These are phyloP conservation scores for Ascidia mentula DNA, from an alignment of 23 tunicate genomes.

Conservation along the genomic window DNA sequence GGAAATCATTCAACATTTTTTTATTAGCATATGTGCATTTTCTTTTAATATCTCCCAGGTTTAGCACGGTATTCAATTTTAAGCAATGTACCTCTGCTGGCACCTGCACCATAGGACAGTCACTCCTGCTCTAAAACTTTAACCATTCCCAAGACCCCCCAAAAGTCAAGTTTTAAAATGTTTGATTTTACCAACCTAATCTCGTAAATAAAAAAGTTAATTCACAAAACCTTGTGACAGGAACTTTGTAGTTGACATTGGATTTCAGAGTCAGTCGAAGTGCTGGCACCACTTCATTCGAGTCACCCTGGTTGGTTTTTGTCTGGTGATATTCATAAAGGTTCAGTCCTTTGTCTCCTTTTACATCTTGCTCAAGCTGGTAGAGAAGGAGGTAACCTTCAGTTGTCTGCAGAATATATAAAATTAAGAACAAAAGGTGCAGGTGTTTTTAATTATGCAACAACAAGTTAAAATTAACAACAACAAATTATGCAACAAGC, in stretches of 20 bases:
- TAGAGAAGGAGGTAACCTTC: constrained; percentile 73
- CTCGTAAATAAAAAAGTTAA: neutral
- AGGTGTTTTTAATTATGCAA: neutral
- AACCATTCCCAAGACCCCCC: too few relatives aligned
- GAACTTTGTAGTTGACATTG: constrained; percentile 52
- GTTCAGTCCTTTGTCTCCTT: constrained; percentile 74
- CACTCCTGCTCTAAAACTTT: too few relatives aligned
- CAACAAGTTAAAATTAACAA: neutral
- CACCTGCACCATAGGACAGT: too few relatives aligned
- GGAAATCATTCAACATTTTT: too few relatives aligned
- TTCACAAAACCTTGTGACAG: constrained; percentile 65
- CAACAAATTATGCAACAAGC: neutral
- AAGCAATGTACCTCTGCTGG: too few relatives aligned
- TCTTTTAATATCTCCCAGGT: too few relatives aligned
- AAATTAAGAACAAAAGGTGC: too few relatives aligned
- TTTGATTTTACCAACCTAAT: too few relatives aligned
- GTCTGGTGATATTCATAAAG: constrained; percentile 86
- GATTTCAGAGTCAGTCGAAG: constrained; percentile 69
- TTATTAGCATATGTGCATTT: too few relatives aligned
- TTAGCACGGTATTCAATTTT: too few relatives aligned
- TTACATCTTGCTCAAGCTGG: constrained; percentile 94
- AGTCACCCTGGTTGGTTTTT: constrained; percentile 83
- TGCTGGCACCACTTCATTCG: constrained; percentile 86
- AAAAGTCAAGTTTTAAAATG: too few relatives aligned
- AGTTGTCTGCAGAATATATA: constrained; percentile 60